These are phyloP conservation scores for Callospermophilus lateralis DNA, from an alignment of 2,113 vertebrate genomes.

Conservation along the genomic window DNA sequence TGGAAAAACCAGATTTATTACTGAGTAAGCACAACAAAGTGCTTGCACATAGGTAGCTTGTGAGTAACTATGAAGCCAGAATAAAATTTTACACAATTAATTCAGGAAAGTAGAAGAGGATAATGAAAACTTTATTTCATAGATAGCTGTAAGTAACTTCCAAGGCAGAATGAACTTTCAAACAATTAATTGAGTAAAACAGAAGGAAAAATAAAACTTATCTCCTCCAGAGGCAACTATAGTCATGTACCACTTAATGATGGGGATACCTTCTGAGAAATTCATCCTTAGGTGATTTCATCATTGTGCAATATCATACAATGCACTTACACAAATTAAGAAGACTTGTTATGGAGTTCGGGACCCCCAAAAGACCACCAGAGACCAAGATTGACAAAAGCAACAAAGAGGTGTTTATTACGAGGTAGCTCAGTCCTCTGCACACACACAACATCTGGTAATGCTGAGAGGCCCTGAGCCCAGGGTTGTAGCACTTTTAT, in stretches of 20 bases:
- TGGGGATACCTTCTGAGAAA: not conserved
- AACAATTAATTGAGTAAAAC: not conserved
- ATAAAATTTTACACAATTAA: not conserved
- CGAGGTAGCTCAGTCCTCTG: too few species aligned
- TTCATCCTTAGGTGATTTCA: not conserved
- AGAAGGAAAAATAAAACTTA: not conserved
- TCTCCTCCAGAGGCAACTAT: not conserved
- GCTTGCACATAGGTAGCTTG: not conserved
- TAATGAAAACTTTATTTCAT: not conserved
- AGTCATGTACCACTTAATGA: not conserved
- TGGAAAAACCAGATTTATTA: not conserved
- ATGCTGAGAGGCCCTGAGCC: too few species aligned
- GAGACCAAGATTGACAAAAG: too few species aligned
- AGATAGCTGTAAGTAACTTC: not conserved
- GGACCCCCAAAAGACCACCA: too few species aligned
- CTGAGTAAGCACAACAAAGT: not conserved
- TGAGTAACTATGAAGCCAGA: not conserved
- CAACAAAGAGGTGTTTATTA: too few species aligned
- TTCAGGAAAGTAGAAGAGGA: slow-evolving; percentile 5
- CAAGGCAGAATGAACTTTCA: not conserved
- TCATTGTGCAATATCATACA: not conserved
- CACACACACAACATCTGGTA: too few species aligned
- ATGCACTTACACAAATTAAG: not conserved
- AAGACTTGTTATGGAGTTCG: not conserved
- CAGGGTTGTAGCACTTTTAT: too few species aligned